Evolutionary conservation across 2,888 invertebrate genomes (phyloP).

Genomic region (Leptogaster cylindrica): DNA sequence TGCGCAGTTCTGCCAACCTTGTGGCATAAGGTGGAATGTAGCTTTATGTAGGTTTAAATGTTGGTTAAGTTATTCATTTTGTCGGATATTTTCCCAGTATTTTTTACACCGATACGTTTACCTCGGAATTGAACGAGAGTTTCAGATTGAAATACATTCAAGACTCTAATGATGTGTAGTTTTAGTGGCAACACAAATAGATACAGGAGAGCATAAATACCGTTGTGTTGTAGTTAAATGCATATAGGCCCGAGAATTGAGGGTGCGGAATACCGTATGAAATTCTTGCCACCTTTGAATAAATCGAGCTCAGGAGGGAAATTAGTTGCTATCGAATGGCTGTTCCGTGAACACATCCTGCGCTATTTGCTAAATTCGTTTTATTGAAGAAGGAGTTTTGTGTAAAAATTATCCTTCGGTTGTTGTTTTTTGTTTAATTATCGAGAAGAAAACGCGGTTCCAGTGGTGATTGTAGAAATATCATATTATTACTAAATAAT

Average conservation of each 20-base stretch:
- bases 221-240: slow-evolving; percentile 42
- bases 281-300: slow-evolving; percentile 49
- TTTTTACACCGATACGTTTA: slow-evolving; percentile 22
- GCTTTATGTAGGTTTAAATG: slow-evolving; percentile 28
- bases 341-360: slow-evolving; percentile 48
- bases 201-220: too few relatives aligned
- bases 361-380: slow-evolving; percentile 45
- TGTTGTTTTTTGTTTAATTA: too few relatives aligned
- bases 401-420: not conserved
- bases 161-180: too few relatives aligned
- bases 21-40: slow-evolving; percentile 29
- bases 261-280: slow-evolving; percentile 40
- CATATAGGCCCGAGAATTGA: slow-evolving; percentile 30
- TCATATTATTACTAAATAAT: too few relatives aligned
- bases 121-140: too few relatives aligned
- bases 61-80: slow-evolving; percentile 23
- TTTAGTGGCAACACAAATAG: too few relatives aligned
- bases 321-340: slow-evolving; percentile 51
- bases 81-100: slow-evolving; percentile 31
- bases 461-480: too few relatives aligned
- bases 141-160: too few relatives aligned
- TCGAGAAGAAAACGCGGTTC: too few relatives aligned
- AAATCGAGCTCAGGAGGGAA: slow-evolving; percentile 50
- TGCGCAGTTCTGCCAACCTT: not conserved
- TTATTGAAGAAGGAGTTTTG: too few relatives aligned